A percentile compares a stretch with the other conserved stretches of the same genome.
Conservation (phyloP, 2,113 vertebrate genomes). For the Microtus ochrogaster region DNA sequence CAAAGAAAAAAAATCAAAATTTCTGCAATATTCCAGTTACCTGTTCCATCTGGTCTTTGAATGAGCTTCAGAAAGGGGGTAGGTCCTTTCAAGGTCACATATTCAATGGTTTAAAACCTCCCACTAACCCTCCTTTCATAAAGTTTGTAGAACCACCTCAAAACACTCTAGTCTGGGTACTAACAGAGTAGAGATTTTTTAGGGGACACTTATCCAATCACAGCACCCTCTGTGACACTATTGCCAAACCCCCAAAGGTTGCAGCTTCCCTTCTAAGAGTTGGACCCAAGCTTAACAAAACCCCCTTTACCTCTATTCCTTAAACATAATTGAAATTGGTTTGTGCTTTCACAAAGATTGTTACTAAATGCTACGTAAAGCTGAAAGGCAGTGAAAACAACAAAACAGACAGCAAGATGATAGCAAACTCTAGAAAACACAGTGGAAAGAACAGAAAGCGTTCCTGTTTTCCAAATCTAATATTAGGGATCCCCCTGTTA, state of each 20-base stretch:
- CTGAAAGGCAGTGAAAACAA: slow-evolving; percentile 59
- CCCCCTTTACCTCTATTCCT: neutral
- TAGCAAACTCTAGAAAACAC: slow-evolving; percentile 41
- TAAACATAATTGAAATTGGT: slow-evolving; percentile 34
- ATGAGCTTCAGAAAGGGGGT: neutral
- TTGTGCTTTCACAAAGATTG: slow-evolving; percentile 64
- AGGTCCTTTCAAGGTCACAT: neutral
- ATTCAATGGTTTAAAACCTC: neutral
- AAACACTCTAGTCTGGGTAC: neutral
- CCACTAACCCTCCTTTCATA: neutral
- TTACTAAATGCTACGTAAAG: slow-evolving; percentile 51
- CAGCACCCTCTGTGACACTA: neutral
- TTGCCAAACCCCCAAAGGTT: neutral
- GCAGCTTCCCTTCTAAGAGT: neutral
- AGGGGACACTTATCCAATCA: neutral
- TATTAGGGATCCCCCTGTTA: neutral
- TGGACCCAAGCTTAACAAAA: neutral
- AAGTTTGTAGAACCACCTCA: neutral
- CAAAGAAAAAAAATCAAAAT: neutral
- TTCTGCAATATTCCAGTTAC: neutral
- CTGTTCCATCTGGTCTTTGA: neutral
- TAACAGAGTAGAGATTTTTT: neutral
- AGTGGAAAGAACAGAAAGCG: slow-evolving; percentile 21
- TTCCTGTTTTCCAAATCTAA: neutral
- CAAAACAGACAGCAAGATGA: slow-evolving; percentile 60